Evolutionary conservation across 2,888 invertebrate genomes (phyloP), one percentile per base, ranked within the genome.

Genomic region (Drosophila falleni): DNA sequence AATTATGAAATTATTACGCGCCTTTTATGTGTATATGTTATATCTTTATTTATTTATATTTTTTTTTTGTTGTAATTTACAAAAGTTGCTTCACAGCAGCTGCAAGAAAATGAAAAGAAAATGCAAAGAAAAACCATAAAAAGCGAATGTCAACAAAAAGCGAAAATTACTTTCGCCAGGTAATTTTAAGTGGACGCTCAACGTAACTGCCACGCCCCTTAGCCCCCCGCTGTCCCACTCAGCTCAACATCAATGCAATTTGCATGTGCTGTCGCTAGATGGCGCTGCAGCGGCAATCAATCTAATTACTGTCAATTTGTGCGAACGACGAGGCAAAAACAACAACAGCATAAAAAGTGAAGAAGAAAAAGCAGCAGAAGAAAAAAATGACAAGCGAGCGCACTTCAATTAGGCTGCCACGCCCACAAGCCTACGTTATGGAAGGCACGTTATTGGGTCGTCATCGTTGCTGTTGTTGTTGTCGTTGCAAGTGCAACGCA

Each of bases 281-380:
- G 63, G 67, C 68, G 67, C 68, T 62, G 76, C 69, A 37, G 39
- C 44, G 55, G 68, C 78, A 63, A 86, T 86, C 90, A 89, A 86
- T 86, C 86, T 90, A 86, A 86, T 86, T 86, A 90, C 82, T 79
- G 89, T 87, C 86, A 84, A 90, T 89, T 75, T 74, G 46, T 50
- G 55, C 51, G 31, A 66, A 11, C 50, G 44, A 59, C 65, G 50
- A 42, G 47, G 39, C 3, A 19, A 50, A 39, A 9, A 39, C 33
- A 39, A 55, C 51, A 39, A 26, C 9, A 10, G 13, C 41, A 53
- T 44, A 54, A 41, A 41, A 55, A 29, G 13, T 19, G 23, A 19
- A n/a, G 15, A 15, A 8, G 39, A 13, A 16, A 41, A 59, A 42
- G 33, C 23, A 33, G 41, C 44, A 56, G 15, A 15, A 42, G 6